Evolutionary conservation across 2,888 invertebrate species (phyloP).

Genomic region (Lasioglossum zephyrum): DNA sequence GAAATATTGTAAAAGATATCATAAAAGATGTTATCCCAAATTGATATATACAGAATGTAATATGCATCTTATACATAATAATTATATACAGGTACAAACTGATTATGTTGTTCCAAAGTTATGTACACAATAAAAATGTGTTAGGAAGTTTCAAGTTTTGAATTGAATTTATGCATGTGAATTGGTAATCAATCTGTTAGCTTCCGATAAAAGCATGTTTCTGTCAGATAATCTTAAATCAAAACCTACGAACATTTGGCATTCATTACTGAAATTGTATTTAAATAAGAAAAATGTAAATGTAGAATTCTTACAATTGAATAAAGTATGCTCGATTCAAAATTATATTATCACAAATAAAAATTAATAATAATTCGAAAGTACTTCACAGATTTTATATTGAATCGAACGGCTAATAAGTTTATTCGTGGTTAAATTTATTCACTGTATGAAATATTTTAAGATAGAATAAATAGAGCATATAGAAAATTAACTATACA

Average conservation of each 20-base stretch:
- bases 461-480: conserved; percentile 77
- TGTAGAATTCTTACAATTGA: conserved; percentile 1
- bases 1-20: conserved; percentile 54
- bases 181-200: conserved; percentile 43
- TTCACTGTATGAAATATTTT: conserved; percentile 49
- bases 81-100: conserved; percentile 45
- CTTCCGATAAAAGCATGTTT: conserved; percentile 41
- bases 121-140: conserved; percentile 37
- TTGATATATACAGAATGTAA: conserved; percentile 48
- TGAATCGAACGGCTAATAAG: conserved; percentile 17
- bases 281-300: conserved; percentile 25
- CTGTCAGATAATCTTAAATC: conserved; percentile 13
- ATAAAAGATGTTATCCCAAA: conserved; percentile 53
- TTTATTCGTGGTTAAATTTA: conserved; percentile 34
- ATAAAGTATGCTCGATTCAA: conserved; percentile 14
- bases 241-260: conserved; percentile 26
- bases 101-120: conserved; percentile 40
- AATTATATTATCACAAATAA: conserved; percentile 7
- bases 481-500: conserved; percentile 81
- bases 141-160: conserved; percentile 19
- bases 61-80: conserved; percentile 29
- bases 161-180: conserved; percentile 58
- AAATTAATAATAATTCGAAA: conserved; percentile 30
- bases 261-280: conserved; percentile 28
- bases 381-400: conserved; percentile 25